phyloP scores from a whole-genome alignment of 2,113 vertebrate species.

The Melozone crissalis region DNA sequence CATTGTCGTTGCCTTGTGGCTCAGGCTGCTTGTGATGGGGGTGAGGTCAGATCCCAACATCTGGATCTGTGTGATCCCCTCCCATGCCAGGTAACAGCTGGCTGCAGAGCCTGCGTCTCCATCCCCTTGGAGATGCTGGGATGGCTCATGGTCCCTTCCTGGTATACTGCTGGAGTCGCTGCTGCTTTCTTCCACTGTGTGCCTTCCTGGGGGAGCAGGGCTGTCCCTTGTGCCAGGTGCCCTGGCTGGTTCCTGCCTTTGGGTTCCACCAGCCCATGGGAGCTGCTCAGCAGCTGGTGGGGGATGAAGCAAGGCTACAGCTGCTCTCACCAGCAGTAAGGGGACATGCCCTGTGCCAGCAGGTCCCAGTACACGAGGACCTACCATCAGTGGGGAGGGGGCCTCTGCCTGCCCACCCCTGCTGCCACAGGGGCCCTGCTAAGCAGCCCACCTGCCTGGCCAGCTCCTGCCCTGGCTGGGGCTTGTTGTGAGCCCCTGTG shows the following conservation, averaged over 20 bases:
- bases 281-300: background rate
- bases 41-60: background rate
- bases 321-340: background rate
- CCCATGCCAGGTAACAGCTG: background rate
- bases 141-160: background rate
- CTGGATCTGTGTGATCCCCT: background rate
- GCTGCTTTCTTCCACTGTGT: background rate
- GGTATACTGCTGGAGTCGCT: background rate
- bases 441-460: background rate
- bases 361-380: background rate
- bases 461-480: background rate
- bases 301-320: background rate
- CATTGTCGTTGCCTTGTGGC: accelerated
- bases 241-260: background rate
- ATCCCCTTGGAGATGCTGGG: background rate
- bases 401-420: background rate
- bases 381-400: accelerated
- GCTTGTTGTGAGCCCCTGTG: background rate
- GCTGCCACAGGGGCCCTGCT: background rate
- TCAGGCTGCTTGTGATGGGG: background rate
- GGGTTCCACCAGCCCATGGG: background rate
- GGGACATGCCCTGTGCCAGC: background rate
- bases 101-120: background rate
- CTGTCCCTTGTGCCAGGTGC: accelerated
- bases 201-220: background rate